Percentiles rank a stretch among this genome's conserved stretches.
phyloP scores from a whole-genome alignment of 2,113 vertebrate genomes.

The Menura novaehollandiae region DNA sequence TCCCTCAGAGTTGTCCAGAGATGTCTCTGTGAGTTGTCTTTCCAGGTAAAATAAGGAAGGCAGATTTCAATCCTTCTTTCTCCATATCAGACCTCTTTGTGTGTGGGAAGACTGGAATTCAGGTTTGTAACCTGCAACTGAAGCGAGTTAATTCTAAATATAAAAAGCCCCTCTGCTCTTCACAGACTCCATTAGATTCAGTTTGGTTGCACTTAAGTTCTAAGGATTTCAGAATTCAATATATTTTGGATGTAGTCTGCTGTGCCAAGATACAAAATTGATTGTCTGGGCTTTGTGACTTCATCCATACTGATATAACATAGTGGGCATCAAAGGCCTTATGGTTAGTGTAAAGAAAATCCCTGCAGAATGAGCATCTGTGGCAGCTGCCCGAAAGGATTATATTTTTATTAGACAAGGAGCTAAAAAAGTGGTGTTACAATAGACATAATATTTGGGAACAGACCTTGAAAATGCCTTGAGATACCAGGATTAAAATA shows the following conservation, averaged over 20 bases:
- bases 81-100: background rate
- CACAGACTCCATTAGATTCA: background rate
- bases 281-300: background rate
- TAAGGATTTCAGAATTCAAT: background rate
- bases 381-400: background rate
- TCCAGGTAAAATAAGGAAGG: background rate
- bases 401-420: background rate
- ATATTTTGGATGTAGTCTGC: background rate
- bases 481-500: background rate
- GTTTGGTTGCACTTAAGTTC: background rate
- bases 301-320: background rate
- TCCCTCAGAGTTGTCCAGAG: background rate
- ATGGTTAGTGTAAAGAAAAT: background rate
- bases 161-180: background rate
- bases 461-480: background rate
- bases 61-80: background rate
- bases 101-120: background rate
- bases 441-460: background rate
- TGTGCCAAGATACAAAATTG: background rate
- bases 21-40: background rate
- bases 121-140: background rate
- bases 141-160: background rate
- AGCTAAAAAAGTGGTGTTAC: background rate
- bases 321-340: background rate
- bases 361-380: background rate